Evolutionary conservation across 1,140 invertebrate genomes (phyloP), one percentile per base, ranked within the genome.

Genomic region (Aphaenogaster floridana): DNA sequence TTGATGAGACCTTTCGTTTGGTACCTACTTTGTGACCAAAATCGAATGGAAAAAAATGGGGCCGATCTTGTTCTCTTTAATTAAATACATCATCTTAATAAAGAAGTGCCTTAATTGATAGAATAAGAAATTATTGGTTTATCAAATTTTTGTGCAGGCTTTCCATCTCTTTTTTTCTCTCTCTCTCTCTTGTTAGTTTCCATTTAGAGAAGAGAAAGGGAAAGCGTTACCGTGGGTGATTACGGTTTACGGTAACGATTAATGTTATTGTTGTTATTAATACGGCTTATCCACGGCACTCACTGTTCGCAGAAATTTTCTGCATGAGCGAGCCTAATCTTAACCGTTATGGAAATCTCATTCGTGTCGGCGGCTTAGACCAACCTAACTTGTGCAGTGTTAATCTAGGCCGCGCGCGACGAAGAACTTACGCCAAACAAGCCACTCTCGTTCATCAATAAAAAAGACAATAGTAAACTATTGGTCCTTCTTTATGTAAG

Each of bases 181-280:
- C 21, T 21, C 21, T 21, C 21, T 28, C 57, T 63, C 39, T 69
- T 42, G n/a, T 13, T 13, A 61, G n/a, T 61, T 63, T 45, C 3
- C 13, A n/a, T 34, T 63, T 45, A 74, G 21, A 13, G 13, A 42
- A 48, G 4, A 13, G n/a, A 74, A 50, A 42, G 7, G 36, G 36
- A 42, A 45, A 57, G 42, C 36, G 36, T 84, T 74, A 21, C 9
- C 2, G 17, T 39, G 13, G 28, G 34, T 68, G 85, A 85, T 90
- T 90, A 90, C 52, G 69, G 86, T 90, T 90, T 88, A 90, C 79
- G 72, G 52, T 42, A 17, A 64, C 78, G 88, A 90, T 90, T 90
- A 90, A 78, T 88, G 78, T 86, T 90, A 90, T 90, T 90, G 89
- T 90, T 80, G 89, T 90, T 90, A 90, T 88, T 90, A 90, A 90